phyloP scores from a whole-genome alignment of 1,140 invertebrate genomes.

The Cydia pomonella region DNA sequence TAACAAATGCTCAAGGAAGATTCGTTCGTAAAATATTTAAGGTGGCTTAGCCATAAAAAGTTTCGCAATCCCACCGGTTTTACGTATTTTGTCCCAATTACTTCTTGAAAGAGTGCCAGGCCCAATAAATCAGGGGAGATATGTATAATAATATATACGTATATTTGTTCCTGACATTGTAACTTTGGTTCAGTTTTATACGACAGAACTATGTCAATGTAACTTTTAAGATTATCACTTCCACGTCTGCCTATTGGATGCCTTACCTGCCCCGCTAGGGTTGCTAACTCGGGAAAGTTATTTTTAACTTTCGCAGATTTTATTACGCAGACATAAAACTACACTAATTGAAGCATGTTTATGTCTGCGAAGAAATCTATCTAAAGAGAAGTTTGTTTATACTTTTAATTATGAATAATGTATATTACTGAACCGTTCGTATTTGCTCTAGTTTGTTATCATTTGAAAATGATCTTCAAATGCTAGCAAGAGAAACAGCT shows the following conservation, averaged over 20 bases:
- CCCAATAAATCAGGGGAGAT: conserved; percentile 54
- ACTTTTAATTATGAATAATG: conserved; percentile 12
- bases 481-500: background rate
- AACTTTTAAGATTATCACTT: conserved; percentile 77
- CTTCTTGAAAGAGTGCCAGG: conserved; percentile 59
- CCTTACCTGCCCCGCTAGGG: conserved; percentile 57
- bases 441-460: background rate
- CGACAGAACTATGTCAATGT: conserved; percentile 73
- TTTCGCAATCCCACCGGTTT: conserved; percentile 43
- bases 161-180: conserved; percentile 60
- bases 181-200: conserved; percentile 63
- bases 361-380: conserved; percentile 13
- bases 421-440: background rate
- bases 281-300: conserved; percentile 36
- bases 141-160: conserved; percentile 36
- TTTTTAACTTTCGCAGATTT: conserved; percentile 1
- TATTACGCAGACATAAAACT: conserved; percentile 15
- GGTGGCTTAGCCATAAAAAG: conserved; percentile 44
- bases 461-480: background rate
- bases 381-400: conserved; percentile 12
- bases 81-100: conserved; percentile 59
- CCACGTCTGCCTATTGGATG: conserved; percentile 53
- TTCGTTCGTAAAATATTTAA: conserved; percentile 34
- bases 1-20: conserved; percentile 26
- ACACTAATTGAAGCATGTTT: conserved; percentile 9